phyloP scores from a whole-genome alignment of 2,888 invertebrate species.

The Coronaproctus castanopsis region DNA sequence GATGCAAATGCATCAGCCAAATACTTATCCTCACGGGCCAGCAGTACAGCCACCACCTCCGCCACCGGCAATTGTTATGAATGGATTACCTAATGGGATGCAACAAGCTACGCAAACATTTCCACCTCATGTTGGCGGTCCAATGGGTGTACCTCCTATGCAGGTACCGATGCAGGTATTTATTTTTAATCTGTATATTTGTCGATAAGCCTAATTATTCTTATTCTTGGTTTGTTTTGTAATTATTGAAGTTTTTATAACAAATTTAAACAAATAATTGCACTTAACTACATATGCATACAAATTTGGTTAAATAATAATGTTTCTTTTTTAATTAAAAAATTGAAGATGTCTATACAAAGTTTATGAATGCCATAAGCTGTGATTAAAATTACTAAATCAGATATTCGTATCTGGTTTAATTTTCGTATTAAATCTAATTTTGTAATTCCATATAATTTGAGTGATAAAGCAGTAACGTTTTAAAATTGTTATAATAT shows the following conservation, averaged over 20 bases:
- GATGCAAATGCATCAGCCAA: conserved; percentile 31
- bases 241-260: not conserved
- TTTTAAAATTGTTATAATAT: too few relatives aligned
- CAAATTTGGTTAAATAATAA: not conserved
- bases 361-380: too few relatives aligned
- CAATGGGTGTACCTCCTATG: conserved; percentile 1
- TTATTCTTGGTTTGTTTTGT: not conserved
- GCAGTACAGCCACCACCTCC: conserved; percentile 4
- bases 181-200: too few relatives aligned
- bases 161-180: conserved; percentile 1
- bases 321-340: too few relatives aligned
- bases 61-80: conserved; percentile 5
- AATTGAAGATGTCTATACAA: too few relatives aligned
- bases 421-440: too few relatives aligned
- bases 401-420: too few relatives aligned
- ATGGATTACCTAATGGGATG: conserved; percentile 1
- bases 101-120: conserved; percentile 1
- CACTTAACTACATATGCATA: not conserved
- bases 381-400: too few relatives aligned
- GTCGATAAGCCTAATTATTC: not conserved
- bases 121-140: not conserved
- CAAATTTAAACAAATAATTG: not conserved
- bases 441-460: too few relatives aligned
- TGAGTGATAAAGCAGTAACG: too few relatives aligned
- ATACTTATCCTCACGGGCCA: too few relatives aligned